Base-by-base conservation (phyloP, 2,888 invertebrate species). In the Thecophora atra region DNA sequence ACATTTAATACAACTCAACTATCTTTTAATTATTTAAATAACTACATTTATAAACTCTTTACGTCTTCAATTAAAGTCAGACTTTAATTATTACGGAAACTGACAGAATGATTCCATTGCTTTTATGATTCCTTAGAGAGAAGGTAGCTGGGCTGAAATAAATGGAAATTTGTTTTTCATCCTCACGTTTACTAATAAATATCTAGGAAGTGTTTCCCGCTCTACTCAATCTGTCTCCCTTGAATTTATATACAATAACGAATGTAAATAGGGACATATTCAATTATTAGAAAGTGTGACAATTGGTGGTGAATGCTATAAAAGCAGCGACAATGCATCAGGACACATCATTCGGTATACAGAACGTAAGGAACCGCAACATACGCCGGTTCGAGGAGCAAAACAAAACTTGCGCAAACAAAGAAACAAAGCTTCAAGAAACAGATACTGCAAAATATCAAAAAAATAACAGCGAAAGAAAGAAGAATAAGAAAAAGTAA, bases 331-430 rank as follows among this genome's bases (percentile, higher is more conserved):
- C 44, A 44, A 66, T 64, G 51, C 44, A 28, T 21, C 21, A 37
- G 19, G 63, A 42, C 60, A 47, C 51, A 28, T 66, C 71, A 71
- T 71, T 71, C 66, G 30, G 47, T 51, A 51, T 30, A 21, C 60
- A 63, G 7, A 68, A n/a, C 63, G 56, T 62, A 37, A 52, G 26
- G 52, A 66, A 54, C 28, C 42, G 19, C 64, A 63, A 63, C 42
- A 37, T 64, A 64, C 60, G 28, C 28, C 58, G 58, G 58, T 71
- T 56, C 44, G n/a, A 11, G 11, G 26, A 42, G 28, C 21, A 30
- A 47, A 24, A 52, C 30, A 54, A 44, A 44, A 42, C 67, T 56
- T 56, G 58, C 42, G 56, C 67, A 68, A 37, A 47, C 47, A 47
- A 47, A 47, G 47, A 47, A 47, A 26, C 26, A 60, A n/a, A n/a